phyloP scores from a whole-genome alignment of 2,888 invertebrate genomes.

The Choristoneura rosaceana region DNA sequence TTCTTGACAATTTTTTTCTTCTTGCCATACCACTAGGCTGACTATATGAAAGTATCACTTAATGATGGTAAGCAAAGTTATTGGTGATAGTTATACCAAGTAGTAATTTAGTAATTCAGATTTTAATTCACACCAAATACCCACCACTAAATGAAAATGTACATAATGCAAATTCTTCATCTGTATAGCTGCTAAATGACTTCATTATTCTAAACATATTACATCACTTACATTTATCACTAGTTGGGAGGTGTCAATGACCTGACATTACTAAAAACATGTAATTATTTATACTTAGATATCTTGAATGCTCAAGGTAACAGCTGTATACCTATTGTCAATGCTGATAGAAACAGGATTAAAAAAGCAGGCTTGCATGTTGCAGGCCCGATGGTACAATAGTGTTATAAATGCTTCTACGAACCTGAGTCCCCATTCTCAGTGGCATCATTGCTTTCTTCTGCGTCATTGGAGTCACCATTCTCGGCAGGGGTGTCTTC shows the following conservation, averaged over 20 bases:
- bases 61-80: too few species aligned
- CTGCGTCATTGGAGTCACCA: slow-evolving; percentile 71
- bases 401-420: not conserved
- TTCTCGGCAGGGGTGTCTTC: slow-evolving; percentile 74
- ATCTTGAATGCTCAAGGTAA: not conserved
- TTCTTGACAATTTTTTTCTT: too few species aligned
- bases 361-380: not conserved
- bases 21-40: too few species aligned
- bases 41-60: too few species aligned
- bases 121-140: too few species aligned
- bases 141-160: too few species aligned
- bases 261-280: not conserved
- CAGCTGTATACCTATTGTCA: not conserved
- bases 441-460: slow-evolving; percentile 80
- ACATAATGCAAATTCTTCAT: too few species aligned
- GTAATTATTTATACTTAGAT: not conserved
- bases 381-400: not conserved
- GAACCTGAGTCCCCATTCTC: slow-evolving; percentile 80
- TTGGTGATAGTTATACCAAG: too few species aligned
- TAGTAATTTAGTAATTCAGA: too few species aligned
- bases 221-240: not conserved
- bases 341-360: not conserved
- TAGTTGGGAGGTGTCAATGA: slow-evolving; percentile 1
- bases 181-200: too few species aligned
- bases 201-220: too few species aligned